Percentiles rank a stretch among this genome's conserved stretches.
Conservation (phyloP, 2,888 invertebrate genomes). For the Hermodice carunculata region DNA sequence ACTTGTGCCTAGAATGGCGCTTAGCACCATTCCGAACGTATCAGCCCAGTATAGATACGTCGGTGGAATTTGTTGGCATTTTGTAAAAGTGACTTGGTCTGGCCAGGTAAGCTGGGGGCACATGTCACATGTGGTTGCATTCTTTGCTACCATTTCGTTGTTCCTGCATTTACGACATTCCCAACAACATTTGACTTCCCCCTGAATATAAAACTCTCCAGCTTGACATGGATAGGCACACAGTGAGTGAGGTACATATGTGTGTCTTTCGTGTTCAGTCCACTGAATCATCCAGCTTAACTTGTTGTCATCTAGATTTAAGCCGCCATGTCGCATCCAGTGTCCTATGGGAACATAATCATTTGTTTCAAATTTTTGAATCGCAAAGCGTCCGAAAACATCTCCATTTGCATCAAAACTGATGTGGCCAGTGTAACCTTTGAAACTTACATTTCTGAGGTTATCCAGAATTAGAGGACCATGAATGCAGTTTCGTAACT, state of each 20-base stretch:
- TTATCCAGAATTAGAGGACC: constrained; percentile 41
- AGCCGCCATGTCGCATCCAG: not conserved
- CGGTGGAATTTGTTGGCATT: constrained; percentile 24
- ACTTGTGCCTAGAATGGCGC: constrained; percentile 10
- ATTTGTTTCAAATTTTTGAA: constrained; percentile 43
- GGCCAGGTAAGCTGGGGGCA: constrained; percentile 43
- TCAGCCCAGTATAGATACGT: constrained; percentile 16
- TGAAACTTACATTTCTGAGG: constrained; percentile 45
- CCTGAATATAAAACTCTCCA: constrained; percentile 36
- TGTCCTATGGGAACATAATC: not conserved
- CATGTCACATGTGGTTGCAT: constrained; percentile 26
- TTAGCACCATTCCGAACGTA: constrained; percentile 8
- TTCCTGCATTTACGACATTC: constrained; percentile 41
- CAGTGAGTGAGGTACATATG: constrained; percentile 20
- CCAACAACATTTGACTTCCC: constrained; percentile 45
- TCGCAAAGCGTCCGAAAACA: constrained; percentile 44
- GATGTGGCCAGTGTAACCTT: constrained; percentile 46
- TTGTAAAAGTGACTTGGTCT: constrained; percentile 21
- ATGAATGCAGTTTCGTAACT: constrained; percentile 39
- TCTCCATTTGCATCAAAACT: constrained; percentile 52
- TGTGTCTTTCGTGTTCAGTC: not conserved
- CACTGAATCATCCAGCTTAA: not conserved
- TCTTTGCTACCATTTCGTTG: constrained; percentile 36
- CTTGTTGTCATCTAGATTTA: not conserved
- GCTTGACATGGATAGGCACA: constrained; percentile 40